phyloP scores from a whole-genome alignment of 2,113 vertebrate species.

The Petromus typicus region DNA sequence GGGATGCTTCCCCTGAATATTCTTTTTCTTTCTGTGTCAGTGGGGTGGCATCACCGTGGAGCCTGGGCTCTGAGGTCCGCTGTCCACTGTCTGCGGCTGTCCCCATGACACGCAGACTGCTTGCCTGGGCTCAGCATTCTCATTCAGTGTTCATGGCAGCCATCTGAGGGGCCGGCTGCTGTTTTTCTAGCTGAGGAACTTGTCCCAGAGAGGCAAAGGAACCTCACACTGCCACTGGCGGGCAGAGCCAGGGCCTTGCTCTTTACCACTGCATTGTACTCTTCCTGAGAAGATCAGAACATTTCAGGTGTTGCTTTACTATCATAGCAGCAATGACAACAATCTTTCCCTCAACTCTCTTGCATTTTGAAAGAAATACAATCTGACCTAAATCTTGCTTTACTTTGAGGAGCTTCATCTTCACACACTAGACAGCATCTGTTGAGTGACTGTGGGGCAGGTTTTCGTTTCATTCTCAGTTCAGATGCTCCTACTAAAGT shows the following conservation, averaged over 20 bases:
- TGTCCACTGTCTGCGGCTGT: neutral
- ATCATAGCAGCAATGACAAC: neutral
- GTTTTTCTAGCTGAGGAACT: neutral
- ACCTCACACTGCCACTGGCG: neutral
- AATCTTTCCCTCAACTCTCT: neutral
- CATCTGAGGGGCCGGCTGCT: neutral
- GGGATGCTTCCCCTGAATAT: neutral
- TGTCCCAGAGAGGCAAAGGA: neutral
- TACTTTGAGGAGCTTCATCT: neutral
- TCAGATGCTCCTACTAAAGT: neutral
- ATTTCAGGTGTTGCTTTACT: neutral
- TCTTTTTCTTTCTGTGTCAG: neutral
- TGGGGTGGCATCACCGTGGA: neutral
- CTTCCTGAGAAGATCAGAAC: neutral
- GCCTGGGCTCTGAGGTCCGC: neutral
- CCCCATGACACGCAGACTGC: neutral
- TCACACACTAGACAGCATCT: neutral
- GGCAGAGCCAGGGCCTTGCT: neutral
- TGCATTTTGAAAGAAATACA: constrained; percentile 32
- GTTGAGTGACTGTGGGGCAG: neutral
- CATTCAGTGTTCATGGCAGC: neutral
- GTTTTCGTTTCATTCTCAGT: constrained; percentile 37
- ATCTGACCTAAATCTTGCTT: neutral
- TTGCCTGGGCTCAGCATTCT: neutral
- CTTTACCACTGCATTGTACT: neutral